Base-by-base conservation (phyloP, 2,888 invertebrate species). In the Trichopria drosophilae region DNA sequence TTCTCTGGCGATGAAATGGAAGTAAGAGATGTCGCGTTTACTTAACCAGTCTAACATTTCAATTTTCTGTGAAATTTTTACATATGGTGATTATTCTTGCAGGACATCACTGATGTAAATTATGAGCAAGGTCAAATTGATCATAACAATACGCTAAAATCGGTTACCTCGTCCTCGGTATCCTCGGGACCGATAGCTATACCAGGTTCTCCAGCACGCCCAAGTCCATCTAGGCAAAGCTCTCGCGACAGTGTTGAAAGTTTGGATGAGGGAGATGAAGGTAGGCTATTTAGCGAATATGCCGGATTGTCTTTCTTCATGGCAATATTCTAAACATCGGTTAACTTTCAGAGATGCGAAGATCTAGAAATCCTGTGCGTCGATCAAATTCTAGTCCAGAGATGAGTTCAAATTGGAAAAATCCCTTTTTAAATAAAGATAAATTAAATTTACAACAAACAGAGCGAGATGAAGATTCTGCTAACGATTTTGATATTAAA, bases 361-460 rank as follows among this genome's bases (percentile, higher is more conserved):
- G 83, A 65, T 83, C 85, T 0, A 81, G 90, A 9, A 90, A 90
- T 78, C 91, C 91, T 6, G 92, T 93, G 51, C 82, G 91, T 1
- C 82, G 93, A 54, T 90, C 91, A 32, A 93, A 93, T 80, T 93
- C 93, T 42, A 92, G 92, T 64, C 93, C 93, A 1, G 93, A 93
- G 79, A 92, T 93, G 92, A 90, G 88, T 53, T 87, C 90, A 1
- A 88, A 86, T 68, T 91, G 90, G 89, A 88, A 90, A 59, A 84
- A 84, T 74, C 83, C 85, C 54, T 84, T 85, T 63, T 70, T 84
- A 36, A 77, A 76, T 59, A 79, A 80, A 67, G 78, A 81, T 5
- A 72, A 72, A 62, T 36, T 73, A 50, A 66, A 54, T 47, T 50
- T 69, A 34, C 63, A 66, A 46, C 69, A 71, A 56, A 23, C 47